Base-by-base conservation (phyloP, 2,113 vertebrate species). In the Axis porcinus region DNA sequence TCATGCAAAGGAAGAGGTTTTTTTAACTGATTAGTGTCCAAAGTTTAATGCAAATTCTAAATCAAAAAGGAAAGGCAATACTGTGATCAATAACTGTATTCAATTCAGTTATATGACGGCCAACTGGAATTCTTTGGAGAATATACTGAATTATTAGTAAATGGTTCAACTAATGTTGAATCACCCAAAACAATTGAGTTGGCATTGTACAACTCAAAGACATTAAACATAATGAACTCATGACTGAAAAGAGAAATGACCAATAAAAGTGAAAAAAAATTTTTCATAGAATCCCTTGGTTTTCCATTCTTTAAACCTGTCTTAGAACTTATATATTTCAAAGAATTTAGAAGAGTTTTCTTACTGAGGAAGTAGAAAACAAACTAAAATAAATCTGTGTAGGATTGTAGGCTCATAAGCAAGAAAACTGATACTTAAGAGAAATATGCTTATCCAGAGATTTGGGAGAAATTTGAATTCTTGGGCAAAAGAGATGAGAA, bases 11-110 rank as follows among this genome's bases (percentile, higher is more conserved):
- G 14, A 89, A 85, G 25, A 90, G 16, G 17, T 45, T 78, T 78
- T 74, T 85, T 89, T 40, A 33, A n/a, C 7, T 93, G 8, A 60
- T 36, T 62, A 30, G 28, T 90, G n/a, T 40, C 28, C 43, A 93
- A 90, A 81, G 23, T 81, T 86, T 93, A 95, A 82, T 43, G 19
- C 17, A 96, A 95, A 86, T 67, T 74, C 76, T 87, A 94, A 74
- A 64, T 33, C 86, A 27, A 91, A 94, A 81, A 67, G 25, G 14
- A 81, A 85, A 52, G 7, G 33, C 88, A 83, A 45, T 74, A 74
- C 27, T 85, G 11, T 47, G 1, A 70, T 79, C 33, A 89, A 30
- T 70, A 89, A 88, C 43, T 79, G 58, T 21, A 79, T 40, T 92
- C 54, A 78, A 17, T 81, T 74, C 33, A 70, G 64, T 83, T 88